phyloP scores from a whole-genome alignment of 92 coral and sea anemone genomes.

The Nematostella vectensis region DNA sequence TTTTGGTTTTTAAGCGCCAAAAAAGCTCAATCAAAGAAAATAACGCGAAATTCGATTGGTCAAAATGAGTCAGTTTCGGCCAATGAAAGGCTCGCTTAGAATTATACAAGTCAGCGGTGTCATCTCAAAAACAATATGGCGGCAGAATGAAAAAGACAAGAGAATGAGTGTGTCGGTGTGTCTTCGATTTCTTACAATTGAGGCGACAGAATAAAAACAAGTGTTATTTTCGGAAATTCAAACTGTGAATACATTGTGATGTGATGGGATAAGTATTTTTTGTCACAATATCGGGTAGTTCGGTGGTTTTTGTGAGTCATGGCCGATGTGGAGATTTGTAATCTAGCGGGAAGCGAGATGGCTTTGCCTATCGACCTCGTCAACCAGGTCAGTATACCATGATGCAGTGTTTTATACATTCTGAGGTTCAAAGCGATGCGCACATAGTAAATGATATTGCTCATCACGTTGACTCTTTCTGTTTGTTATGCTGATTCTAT shows the following conservation, averaged over 20 bases:
- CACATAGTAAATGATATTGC: no score
- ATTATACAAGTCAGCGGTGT: slow-evolving; percentile 15
- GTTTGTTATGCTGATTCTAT: no score
- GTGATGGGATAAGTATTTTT: no score
- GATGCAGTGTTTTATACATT: not conserved
- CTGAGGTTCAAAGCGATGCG: not conserved
- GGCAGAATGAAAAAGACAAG: slow-evolving; percentile 5
- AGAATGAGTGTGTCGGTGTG: no score
- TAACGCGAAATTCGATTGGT: slow-evolving; percentile 24
- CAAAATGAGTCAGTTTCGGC: not conserved
- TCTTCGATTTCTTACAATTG: no score
- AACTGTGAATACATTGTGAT: no score
- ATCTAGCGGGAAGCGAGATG: slow-evolving; percentile 60
- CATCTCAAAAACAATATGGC: slow-evolving; percentile 25
- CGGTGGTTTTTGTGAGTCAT: no score
- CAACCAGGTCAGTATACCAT: slow-evolving; percentile 65
- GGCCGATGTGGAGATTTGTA: slow-evolving; percentile 83
- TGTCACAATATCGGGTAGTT: no score
- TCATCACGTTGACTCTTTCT: no score
- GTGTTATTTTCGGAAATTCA: no score
- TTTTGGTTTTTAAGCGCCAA: slow-evolving; percentile 34
- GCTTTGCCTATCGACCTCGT: slow-evolving; percentile 82
- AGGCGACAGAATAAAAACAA: no score
- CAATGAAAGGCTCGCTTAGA: slow-evolving; percentile 8
- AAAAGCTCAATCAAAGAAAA: slow-evolving; percentile 2